phyloP scores from a whole-genome alignment of 2,113 vertebrate species.

The Ptilorrhoa leucosticta region DNA sequence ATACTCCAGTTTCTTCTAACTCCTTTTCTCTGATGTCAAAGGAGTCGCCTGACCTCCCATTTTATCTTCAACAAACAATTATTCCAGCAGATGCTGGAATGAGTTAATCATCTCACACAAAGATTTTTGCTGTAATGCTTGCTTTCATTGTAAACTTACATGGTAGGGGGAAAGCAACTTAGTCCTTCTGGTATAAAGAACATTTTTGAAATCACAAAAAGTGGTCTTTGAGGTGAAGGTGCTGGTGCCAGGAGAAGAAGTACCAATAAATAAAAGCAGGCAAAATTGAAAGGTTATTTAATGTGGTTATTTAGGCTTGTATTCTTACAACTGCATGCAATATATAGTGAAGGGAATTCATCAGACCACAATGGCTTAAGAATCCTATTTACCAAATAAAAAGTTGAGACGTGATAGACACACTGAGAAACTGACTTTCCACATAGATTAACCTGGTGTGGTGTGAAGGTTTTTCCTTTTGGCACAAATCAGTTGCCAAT shows the following conservation, averaged over 20 bases:
- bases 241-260: not conserved
- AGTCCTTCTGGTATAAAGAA: not conserved
- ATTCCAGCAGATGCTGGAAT: not conserved
- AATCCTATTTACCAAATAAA: not conserved
- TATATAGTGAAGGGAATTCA: not conserved
- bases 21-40: not conserved
- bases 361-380: not conserved
- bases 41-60: not conserved
- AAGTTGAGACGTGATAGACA: not conserved
- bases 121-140: not conserved
- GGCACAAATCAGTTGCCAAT: not conserved
- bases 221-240: not conserved
- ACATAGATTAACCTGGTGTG: not conserved
- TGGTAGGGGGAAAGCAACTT: fast-evolving
- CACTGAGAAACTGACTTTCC: not conserved
- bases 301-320: not conserved
- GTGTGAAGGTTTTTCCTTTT: not conserved
- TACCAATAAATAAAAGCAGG: not conserved
- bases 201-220: not conserved
- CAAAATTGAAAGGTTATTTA: not conserved
- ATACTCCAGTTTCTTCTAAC: not conserved
- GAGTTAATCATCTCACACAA: not conserved
- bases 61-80: not conserved
- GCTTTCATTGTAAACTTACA: not conserved
- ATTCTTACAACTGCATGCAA: not conserved